Conservation (phyloP, 2,113 vertebrate genomes). For the Pluvialis apricaria region DNA sequence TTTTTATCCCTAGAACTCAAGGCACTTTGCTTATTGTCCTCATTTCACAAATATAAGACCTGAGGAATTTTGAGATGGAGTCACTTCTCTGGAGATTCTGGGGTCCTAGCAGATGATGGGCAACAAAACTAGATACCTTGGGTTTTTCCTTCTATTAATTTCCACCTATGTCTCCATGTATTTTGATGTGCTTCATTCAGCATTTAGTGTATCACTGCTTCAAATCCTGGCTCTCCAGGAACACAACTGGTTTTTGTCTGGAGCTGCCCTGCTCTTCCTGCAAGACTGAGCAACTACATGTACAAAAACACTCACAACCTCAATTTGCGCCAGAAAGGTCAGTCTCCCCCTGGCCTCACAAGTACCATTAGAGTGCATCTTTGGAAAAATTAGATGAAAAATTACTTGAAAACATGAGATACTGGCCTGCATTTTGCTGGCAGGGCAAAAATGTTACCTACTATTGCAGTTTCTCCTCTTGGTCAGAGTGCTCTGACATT, state of each 20-base stretch:
- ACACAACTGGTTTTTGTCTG: not conserved
- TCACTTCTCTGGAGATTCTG: not conserved
- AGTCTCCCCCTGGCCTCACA: not conserved
- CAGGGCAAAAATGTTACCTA: not conserved
- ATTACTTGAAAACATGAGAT: not conserved
- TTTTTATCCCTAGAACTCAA: not conserved
- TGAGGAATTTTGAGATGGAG: not conserved
- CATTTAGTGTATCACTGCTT: not conserved
- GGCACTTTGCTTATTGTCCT: not conserved
- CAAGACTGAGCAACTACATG: not conserved
- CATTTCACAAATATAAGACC: not conserved
- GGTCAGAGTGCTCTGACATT: not conserved
- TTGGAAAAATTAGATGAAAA: not conserved
- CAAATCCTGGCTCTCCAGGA: not conserved
- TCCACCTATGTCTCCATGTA: not conserved
- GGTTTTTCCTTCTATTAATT: not conserved
- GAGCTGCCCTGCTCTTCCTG: not conserved
- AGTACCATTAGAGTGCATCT: not conserved
- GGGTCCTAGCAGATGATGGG: not conserved
- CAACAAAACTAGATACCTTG: not conserved
- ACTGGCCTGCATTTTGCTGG: not conserved
- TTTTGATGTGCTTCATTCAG: not conserved
- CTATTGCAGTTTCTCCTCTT: not conserved
- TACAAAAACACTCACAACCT: not conserved
- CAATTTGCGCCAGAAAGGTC: not conserved